These are phyloP conservation scores for Leucoma salicis DNA, from an alignment of 2,888 invertebrate species.

Conservation along the genomic window DNA sequence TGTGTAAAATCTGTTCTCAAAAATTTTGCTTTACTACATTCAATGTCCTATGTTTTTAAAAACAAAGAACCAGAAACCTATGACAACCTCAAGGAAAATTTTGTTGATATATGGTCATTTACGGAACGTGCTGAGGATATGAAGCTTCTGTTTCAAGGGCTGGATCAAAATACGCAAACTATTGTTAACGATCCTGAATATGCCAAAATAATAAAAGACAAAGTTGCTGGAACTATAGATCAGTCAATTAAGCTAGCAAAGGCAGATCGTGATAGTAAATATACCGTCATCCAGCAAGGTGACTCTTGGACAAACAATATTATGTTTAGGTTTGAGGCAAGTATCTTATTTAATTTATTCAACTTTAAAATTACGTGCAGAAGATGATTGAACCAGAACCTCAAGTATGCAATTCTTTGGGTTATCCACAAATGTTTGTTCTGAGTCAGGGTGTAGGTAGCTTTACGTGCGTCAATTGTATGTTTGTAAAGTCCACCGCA, in stretches of 20 bases:
- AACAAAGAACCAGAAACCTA: slow-evolving; percentile 40
- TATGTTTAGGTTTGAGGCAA: slow-evolving; percentile 44
- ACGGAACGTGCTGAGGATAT: not conserved
- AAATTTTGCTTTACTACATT: slow-evolving; percentile 48
- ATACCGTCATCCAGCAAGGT: slow-evolving; percentile 46
- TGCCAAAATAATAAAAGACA: slow-evolving; percentile 26
- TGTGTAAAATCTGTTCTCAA: slow-evolving; percentile 40
- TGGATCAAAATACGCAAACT: slow-evolving; percentile 19
- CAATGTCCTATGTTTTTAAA: slow-evolving; percentile 49
- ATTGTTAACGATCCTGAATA: slow-evolving; percentile 35
- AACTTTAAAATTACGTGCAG: too few species aligned
- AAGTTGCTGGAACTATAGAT: slow-evolving; percentile 10
- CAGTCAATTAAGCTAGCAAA: slow-evolving; percentile 16
- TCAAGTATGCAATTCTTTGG: too few species aligned
- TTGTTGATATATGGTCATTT: slow-evolving; percentile 27
- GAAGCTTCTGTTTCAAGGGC: slow-evolving; percentile 6
- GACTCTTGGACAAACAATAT: slow-evolving; percentile 57
- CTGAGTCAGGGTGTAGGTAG: too few species aligned
- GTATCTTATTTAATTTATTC: too few species aligned
- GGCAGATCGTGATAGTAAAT: slow-evolving; percentile 29
- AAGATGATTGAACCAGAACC: too few species aligned
- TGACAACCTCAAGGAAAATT: slow-evolving; percentile 18
- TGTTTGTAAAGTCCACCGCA: too few species aligned
- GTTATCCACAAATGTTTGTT: too few species aligned
- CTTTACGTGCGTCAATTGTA: too few species aligned